Evolutionary conservation across 2,113 vertebrate species (phyloP).

Genomic region (Rutilus rutilus): DNA sequence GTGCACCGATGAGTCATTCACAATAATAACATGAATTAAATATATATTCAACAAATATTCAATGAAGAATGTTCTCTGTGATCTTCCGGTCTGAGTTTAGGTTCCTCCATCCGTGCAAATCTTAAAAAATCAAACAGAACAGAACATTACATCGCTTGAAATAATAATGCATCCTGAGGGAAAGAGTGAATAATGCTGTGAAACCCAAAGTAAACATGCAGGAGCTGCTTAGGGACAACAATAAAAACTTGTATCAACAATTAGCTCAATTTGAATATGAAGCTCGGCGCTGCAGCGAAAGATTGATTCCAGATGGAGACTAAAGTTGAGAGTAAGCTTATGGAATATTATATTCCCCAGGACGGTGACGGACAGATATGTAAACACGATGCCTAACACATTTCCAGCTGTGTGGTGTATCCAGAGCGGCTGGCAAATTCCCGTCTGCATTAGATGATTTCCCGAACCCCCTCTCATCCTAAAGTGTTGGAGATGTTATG

Average conservation of each 20-base stretch:
- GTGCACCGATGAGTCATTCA: no score
- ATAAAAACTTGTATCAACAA: background rate
- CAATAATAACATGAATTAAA: no score
- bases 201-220: background rate
- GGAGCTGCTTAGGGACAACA: background rate
- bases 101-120: background rate
- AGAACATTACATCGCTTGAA: background rate
- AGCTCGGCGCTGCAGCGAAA: background rate
- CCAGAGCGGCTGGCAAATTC: background rate
- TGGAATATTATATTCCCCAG: background rate
- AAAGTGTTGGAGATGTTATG: background rate
- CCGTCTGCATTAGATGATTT: background rate
- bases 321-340: background rate
- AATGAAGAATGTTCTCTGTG: background rate
- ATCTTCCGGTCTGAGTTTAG: no score
- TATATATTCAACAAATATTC: background rate
- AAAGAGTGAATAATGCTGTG: background rate
- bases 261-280: background rate
- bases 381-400: slow-evolving; percentile 14
- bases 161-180: background rate
- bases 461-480: background rate
- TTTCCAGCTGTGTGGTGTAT: slow-evolving; percentile 23
- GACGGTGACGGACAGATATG: background rate
- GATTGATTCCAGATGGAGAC: slow-evolving; percentile 12
- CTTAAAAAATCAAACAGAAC: background rate